Evolutionary conservation across 2,888 invertebrate genomes (phyloP).

Genomic region (Pilophorus perplexus): DNA sequence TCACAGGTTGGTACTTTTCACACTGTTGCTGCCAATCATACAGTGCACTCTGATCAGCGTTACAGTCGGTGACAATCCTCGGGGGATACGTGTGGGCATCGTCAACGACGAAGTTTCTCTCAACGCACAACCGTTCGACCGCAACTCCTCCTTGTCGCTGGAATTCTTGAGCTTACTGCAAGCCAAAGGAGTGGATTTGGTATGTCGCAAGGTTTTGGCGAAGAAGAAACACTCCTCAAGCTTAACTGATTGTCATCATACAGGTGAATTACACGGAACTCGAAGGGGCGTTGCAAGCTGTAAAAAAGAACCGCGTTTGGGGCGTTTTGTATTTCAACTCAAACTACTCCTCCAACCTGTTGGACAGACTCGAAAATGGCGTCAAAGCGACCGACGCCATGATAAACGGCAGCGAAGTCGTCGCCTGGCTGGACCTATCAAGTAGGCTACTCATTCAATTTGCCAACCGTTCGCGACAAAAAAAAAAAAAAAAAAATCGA

Average conservation of each 20-base stretch:
- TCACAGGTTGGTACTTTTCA: conserved; percentile 41
- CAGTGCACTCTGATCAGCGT: conserved; percentile 43
- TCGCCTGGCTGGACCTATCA: conserved; percentile 48
- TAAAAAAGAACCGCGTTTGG: conserved; percentile 46
- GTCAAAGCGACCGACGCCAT: conserved; percentile 29
- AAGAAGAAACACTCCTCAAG: too few relatives aligned
- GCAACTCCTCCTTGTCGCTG: conserved; percentile 26
- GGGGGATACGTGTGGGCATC: conserved; percentile 32
- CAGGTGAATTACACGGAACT: conserved; percentile 11
- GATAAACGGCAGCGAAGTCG: conserved; percentile 45
- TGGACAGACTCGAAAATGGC: conserved; percentile 43
- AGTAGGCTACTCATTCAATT: conserved; percentile 40
- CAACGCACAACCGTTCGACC: conserved; percentile 15
- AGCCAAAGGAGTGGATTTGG: conserved; percentile 8
- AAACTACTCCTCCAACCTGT: conserved; percentile 45
- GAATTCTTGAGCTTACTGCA: conserved; percentile 30
- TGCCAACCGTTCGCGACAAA: not conserved
- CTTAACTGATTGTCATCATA: too few relatives aligned
- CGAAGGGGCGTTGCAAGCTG: conserved; percentile 30
- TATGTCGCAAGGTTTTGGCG: not conserved
- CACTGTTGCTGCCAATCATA: conserved; percentile 41
- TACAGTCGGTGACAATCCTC: conserved; percentile 41
- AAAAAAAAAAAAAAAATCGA: not conserved
- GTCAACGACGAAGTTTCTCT: conserved; percentile 38
- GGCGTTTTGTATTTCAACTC: conserved; percentile 46